Conservation (phyloP, 2,113 vertebrate genomes). For the Tragelaphus imberbis region DNA sequence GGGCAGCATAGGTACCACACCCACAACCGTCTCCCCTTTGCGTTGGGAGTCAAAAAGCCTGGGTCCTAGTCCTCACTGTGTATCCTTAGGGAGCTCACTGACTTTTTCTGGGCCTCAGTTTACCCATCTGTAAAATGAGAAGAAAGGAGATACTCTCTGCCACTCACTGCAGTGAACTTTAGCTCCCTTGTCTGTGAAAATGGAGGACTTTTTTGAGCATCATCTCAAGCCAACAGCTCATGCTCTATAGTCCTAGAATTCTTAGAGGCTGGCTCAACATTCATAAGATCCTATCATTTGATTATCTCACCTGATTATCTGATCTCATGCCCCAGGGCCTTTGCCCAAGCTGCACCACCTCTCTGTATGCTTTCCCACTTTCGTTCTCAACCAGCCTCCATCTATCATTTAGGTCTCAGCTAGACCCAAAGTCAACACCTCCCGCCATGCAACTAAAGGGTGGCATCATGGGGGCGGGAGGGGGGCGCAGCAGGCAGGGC, state of each 20-base stretch:
- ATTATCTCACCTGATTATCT: neutral
- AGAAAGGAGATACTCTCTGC: neutral
- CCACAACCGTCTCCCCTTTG: neutral
- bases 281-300: neutral
- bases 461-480: too few relatives aligned
- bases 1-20: neutral
- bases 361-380: neutral
- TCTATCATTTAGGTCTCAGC: neutral
- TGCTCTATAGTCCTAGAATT: neutral
- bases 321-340: neutral
- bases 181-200: neutral
- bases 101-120: neutral
- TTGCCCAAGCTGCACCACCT: neutral
- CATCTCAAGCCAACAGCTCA: neutral
- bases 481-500: fast-evolving
- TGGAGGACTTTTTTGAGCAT: neutral
- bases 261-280: neutral
- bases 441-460: neutral
- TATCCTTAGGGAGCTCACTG: neutral
- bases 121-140: neutral
- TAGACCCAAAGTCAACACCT: neutral
- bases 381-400: neutral
- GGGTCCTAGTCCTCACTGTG: neutral
- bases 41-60: neutral
- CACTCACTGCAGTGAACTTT: neutral